These are phyloP conservation scores for Agrochola lota DNA, from an alignment of 2,888 invertebrate species.

Conservation along the genomic window DNA sequence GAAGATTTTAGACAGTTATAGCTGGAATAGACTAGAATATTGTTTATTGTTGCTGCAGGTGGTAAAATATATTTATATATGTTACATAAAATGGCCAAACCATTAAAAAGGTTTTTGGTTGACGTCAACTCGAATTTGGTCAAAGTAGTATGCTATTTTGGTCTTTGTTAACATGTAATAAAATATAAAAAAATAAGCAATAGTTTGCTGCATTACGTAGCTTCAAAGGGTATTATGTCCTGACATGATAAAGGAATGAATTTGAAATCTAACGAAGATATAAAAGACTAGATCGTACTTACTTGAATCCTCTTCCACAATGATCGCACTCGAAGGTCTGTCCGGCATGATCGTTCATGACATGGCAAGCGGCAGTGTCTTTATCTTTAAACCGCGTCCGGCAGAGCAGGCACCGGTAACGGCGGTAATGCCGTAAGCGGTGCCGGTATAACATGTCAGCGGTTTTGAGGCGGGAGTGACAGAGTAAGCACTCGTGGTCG, in stretches of 20 bases:
- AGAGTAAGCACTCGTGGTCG: conserved; percentile 71
- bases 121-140: neutral
- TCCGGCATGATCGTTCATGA: conserved; percentile 72
- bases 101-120: too few relatives aligned
- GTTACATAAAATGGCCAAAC: too few relatives aligned
- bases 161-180: too few relatives aligned
- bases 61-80: neutral
- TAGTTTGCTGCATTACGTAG: neutral
- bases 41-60: too few relatives aligned
- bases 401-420: conserved; percentile 76
- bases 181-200: neutral
- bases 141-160: neutral
- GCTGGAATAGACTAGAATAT: too few relatives aligned
- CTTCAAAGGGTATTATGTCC: neutral
- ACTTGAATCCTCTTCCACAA: conserved; percentile 75
- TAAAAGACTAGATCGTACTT: conserved; percentile 26
- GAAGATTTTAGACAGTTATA: too few relatives aligned
- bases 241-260: neutral
- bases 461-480: conserved; percentile 67
- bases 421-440: conserved; percentile 75
- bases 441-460: conserved; percentile 73
- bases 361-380: conserved; percentile 76
- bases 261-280: neutral
- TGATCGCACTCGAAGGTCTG: conserved; percentile 70
- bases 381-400: conserved; percentile 70